A percentile compares a stretch with the other conserved stretches of the same genome.
phyloP scores from a whole-genome alignment of 2,113 vertebrate species.

The Pelvicachromis taeniatus region DNA sequence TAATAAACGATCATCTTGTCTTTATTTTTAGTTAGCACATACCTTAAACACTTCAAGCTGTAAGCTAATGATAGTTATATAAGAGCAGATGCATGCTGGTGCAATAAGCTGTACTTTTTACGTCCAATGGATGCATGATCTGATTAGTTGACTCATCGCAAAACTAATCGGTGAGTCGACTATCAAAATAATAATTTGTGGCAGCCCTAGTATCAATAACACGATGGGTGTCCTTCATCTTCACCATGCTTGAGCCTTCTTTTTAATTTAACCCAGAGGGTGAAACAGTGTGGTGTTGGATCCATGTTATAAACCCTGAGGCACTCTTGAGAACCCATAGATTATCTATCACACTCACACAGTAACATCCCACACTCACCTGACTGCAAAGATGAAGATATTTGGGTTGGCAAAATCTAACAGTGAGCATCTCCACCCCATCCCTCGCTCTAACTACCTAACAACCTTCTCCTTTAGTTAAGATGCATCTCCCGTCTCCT shows the following conservation, averaged over 20 bases:
- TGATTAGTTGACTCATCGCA: too few species aligned
- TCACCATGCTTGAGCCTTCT: not conserved
- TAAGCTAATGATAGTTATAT: too few species aligned
- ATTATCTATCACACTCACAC: not conserved
- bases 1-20: too few species aligned
- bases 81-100: too few species aligned
- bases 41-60: too few species aligned
- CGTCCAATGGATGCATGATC: too few species aligned
- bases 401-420: constrained; percentile 18
- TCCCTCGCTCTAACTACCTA: not conserved
- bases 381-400: constrained; percentile 10
- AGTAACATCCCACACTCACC: not conserved
- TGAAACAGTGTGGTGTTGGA: not conserved
- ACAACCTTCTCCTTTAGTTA: not conserved
- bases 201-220: not conserved
- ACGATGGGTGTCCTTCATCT: not conserved
- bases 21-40: too few species aligned
- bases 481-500: not conserved
- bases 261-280: not conserved
- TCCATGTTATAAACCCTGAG: not conserved
- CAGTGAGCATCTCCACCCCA: not conserved
- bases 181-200: too few species aligned
- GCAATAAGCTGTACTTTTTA: too few species aligned
- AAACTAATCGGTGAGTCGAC: too few species aligned
- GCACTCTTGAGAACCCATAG: not conserved